These are phyloP conservation scores for Cinara cedri DNA, from an alignment of 2,888 invertebrate genomes.

Conservation along the genomic window DNA sequence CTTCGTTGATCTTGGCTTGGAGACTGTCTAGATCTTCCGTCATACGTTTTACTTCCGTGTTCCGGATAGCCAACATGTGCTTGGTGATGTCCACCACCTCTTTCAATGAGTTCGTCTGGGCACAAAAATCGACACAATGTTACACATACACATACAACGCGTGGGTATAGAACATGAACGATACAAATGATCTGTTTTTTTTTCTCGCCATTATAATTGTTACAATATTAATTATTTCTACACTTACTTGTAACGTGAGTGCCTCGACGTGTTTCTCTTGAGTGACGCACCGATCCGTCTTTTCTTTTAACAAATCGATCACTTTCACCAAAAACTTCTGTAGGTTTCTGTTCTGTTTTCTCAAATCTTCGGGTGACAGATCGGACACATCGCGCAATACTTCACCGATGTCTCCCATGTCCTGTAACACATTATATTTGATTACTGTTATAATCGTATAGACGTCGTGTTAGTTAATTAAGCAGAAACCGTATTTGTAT, in stretches of 20 bases:
- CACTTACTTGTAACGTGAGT: conserved; percentile 70
- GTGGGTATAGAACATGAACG: too few relatives aligned
- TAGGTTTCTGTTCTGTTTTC: conserved; percentile 59
- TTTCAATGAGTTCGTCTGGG: conserved; percentile 77
- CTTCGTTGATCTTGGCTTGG: conserved; percentile 73
- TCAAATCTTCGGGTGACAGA: conserved; percentile 54
- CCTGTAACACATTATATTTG: background rate
- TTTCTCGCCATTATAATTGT: background rate
- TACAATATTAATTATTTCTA: background rate
- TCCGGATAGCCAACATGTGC: conserved; percentile 78
- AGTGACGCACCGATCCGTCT: conserved; percentile 77
- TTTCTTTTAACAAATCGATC: conserved; percentile 65
- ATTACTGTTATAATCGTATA: too few relatives aligned
- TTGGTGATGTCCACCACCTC: conserved; percentile 83
- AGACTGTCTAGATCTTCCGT: conserved; percentile 74
- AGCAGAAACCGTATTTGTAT: too few relatives aligned
- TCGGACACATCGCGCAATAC: conserved; percentile 42
- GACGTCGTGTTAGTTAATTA: too few relatives aligned
- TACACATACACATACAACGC: background rate
- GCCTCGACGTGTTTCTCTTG: conserved; percentile 81
- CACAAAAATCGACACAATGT: background rate
- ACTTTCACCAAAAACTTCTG: conserved; percentile 60
- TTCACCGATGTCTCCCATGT: conserved; percentile 43
- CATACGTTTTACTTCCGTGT: conserved; percentile 78
- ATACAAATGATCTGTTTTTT: too few relatives aligned